Base-by-base conservation (phyloP, 2,797 vertebrate genomes). In the Acanthurus lineatus region DNA sequence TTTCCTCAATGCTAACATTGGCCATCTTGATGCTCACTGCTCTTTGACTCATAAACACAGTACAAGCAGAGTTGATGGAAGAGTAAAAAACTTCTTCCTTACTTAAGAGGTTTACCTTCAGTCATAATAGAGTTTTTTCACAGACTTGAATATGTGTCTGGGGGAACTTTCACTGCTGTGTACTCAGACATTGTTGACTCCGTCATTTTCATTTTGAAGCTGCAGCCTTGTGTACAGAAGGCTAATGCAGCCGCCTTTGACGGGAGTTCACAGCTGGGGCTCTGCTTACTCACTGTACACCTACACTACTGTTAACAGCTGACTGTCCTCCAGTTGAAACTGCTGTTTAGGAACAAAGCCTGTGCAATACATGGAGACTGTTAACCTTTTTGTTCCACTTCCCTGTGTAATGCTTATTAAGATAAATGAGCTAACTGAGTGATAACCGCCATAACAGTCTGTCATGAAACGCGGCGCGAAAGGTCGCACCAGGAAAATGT, bases 401-500 rank as follows among this genome's bases (percentile, higher is more conserved):
- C 45, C 38, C n/a, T 59, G 20, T 79, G 80, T 63, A 83, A 77
- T 49, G 16, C 65, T 32, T 20, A 54, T 69, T 75, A 72, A 79
- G 77, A 88, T 80, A 68, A 82, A 91, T 69, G 65, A 75, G 78
- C 73, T 62, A 20, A 54, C 47, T 20, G 69, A 87, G 66, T 77
- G 81, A 85, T 78, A 86, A 66, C 60, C 79, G 82, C 60, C 76
- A 63, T 64, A 84, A 79, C 87, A 83, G 78, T 82, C 73, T 61
- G 79, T 85, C 86, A 81, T 42, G 73, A 82, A 73, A 70, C 5
- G 4, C 65, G 49, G 66, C 77, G 65, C 67, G 67, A 87, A 90
- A 90, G 83, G 88, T 88, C 81, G 69, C 19, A 1, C 40, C 54
- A 12, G 76, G 53, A 66, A 83, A 89, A 84, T 42, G 77, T 89